A percentile compares a stretch with the other conserved stretches of the same genome.
These are phyloP conservation scores for Ctena decussata DNA, from an alignment of 2,888 invertebrate species.

Conservation along the genomic window DNA sequence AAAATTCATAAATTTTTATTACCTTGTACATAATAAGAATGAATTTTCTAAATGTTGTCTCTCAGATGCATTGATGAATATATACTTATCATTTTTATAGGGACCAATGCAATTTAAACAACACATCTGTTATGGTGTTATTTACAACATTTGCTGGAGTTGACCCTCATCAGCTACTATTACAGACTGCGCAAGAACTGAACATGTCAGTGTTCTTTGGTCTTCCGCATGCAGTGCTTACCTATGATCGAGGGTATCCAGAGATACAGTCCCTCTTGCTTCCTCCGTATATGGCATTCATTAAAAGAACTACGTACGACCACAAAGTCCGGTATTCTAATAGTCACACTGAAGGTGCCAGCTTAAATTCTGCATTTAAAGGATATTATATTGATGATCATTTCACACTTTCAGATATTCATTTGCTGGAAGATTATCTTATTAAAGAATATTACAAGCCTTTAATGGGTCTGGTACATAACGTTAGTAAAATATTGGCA, in stretches of 20 bases:
- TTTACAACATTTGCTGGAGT: constrained; percentile 76
- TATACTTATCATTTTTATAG: constrained; percentile 39
- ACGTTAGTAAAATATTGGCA: background rate
- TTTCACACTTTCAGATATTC: constrained; percentile 22
- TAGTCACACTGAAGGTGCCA: background rate
- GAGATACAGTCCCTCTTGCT: background rate
- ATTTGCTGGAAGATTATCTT: background rate
- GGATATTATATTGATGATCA: constrained; percentile 48
- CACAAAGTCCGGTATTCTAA: constrained; percentile 68
- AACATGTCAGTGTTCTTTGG: constrained; percentile 79
- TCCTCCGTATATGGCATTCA: constrained; percentile 68
- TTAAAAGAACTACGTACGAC: constrained; percentile 67
- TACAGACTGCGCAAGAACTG: constrained; percentile 66
- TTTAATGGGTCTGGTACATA: constrained; percentile 26
- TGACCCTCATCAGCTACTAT: constrained; percentile 75
- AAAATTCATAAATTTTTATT: too few relatives aligned
- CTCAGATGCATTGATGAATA: too few relatives aligned
- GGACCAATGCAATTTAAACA: constrained; percentile 63
- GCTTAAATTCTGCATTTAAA: constrained; percentile 27
- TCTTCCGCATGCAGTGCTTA: constrained; percentile 69
- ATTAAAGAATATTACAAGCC: constrained; percentile 65
- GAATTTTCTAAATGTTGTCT: too few relatives aligned
- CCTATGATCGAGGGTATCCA: background rate
- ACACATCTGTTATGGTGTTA: constrained; percentile 72
- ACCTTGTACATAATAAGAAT: too few relatives aligned